Conservation (phyloP, 1,140 invertebrate genomes). For the Rhyacophila brunnea region DNA sequence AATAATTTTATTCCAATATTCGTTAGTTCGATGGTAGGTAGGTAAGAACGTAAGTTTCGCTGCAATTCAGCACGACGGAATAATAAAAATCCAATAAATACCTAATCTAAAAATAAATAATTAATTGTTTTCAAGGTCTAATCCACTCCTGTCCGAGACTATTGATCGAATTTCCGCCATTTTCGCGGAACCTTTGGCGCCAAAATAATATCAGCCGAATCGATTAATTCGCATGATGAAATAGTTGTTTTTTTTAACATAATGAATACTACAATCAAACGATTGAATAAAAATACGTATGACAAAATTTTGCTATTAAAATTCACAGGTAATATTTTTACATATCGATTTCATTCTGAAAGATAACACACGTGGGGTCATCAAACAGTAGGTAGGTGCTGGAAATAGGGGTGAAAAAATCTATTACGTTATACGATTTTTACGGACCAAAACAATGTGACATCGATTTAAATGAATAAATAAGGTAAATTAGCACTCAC, state of each 20-base stretch:
- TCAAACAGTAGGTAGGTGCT: not conserved
- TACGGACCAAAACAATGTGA: not conserved
- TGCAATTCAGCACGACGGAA: too few relatives aligned
- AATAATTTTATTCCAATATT: too few relatives aligned
- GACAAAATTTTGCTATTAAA: too few relatives aligned
- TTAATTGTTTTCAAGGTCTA: conserved; percentile 1
- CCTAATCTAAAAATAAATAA: not conserved
- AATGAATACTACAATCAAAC: too few relatives aligned
- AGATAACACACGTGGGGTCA: conserved; percentile 19
- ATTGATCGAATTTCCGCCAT: conserved; percentile 27
- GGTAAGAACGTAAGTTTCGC: too few relatives aligned
- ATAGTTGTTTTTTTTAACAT: too few relatives aligned
- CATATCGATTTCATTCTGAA: not conserved
- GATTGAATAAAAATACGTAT: too few relatives aligned
- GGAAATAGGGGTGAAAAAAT: conserved; percentile 13
- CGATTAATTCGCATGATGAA: conserved; percentile 5
- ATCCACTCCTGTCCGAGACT: conserved; percentile 9
- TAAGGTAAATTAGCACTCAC: conserved; percentile 14
- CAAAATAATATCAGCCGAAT: conserved; percentile 22
- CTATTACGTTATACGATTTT: not conserved
- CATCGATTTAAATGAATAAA: conserved; percentile 6
- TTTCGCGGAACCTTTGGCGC: conserved; percentile 25
- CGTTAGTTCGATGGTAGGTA: too few relatives aligned
- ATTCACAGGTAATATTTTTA: not conserved
- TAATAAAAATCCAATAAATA: not conserved